phyloP scores from a whole-genome alignment of 2,797 vertebrate genomes.

The Morus bassanus region DNA sequence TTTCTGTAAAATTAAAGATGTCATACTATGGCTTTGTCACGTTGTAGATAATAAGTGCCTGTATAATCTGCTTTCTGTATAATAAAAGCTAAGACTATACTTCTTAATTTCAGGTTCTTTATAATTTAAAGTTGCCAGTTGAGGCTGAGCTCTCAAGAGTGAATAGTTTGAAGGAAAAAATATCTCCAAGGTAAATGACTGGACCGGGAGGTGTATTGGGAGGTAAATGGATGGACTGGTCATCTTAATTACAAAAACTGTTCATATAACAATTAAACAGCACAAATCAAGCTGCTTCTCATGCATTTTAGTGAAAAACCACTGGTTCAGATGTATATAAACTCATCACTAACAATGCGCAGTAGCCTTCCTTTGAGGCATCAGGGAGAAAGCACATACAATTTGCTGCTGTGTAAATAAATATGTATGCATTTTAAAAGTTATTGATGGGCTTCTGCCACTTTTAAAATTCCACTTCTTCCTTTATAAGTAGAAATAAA shows the following conservation, averaged over 20 bases:
- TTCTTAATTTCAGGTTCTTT: conserved; percentile 70
- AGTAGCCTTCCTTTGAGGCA: not conserved
- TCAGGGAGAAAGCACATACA: not conserved
- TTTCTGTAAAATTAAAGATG: not conserved
- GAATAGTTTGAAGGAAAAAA: conserved; percentile 55
- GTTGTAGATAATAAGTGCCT: not conserved
- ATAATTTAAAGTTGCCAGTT: conserved; percentile 66
- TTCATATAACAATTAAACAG: not conserved
- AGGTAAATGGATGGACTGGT: not conserved
- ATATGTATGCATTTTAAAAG: not conserved
- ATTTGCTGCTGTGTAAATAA: not conserved
- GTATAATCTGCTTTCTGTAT: not conserved
- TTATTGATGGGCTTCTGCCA: not conserved
- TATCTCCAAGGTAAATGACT: conserved; percentile 61
- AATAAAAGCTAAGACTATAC: not conserved
- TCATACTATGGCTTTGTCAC: not conserved
- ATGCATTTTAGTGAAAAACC: not conserved
- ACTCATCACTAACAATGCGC: not conserved
- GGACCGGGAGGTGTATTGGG: not conserved
- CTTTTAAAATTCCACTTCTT: not conserved
- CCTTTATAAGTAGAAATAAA: not conserved
- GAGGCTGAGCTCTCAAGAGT: conserved; percentile 69
- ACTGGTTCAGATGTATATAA: not conserved
- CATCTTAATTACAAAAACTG: not conserved
- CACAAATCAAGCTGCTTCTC: not conserved